phyloP scores from a whole-genome alignment of 2,113 vertebrate genomes.

The Cinclus cinclus region DNA sequence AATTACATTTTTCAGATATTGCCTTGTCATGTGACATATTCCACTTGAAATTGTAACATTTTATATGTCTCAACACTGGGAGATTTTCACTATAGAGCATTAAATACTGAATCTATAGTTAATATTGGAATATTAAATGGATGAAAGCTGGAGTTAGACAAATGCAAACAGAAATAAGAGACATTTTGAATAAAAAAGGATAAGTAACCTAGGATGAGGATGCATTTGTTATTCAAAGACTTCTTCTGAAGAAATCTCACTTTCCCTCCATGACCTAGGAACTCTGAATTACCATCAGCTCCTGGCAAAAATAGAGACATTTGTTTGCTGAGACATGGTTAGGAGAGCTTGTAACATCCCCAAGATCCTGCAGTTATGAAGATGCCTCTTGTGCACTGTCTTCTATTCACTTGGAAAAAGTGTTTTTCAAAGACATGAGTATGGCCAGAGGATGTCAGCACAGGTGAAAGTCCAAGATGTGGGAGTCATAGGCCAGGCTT shows the following conservation, averaged over 20 bases:
- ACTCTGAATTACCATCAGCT: not conserved
- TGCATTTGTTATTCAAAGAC: not conserved
- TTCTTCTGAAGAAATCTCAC: not conserved
- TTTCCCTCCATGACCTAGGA: not conserved
- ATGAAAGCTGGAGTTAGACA: not conserved
- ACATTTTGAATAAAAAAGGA: not conserved
- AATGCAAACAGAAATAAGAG: not conserved
- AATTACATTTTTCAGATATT: not conserved
- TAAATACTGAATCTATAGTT: not conserved
- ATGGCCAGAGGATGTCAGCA: not conserved
- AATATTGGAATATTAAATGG: not conserved
- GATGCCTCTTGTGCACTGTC: fast-evolving
- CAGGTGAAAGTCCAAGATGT: not conserved
- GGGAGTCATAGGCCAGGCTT: not conserved
- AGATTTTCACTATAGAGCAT: not conserved
- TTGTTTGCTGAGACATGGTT: not conserved
- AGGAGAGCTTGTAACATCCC: not conserved
- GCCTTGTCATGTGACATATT: not conserved
- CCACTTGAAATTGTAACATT: not conserved
- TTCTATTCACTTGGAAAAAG: not conserved
- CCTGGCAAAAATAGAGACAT: not conserved
- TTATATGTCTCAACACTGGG: not conserved
- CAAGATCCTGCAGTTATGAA: not conserved
- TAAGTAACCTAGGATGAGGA: not conserved
- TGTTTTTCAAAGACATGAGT: not conserved